Conservation (phyloP, 37 sponge, comb jelly and placozoan genomes). For the Hormiphora californensis region DNA sequence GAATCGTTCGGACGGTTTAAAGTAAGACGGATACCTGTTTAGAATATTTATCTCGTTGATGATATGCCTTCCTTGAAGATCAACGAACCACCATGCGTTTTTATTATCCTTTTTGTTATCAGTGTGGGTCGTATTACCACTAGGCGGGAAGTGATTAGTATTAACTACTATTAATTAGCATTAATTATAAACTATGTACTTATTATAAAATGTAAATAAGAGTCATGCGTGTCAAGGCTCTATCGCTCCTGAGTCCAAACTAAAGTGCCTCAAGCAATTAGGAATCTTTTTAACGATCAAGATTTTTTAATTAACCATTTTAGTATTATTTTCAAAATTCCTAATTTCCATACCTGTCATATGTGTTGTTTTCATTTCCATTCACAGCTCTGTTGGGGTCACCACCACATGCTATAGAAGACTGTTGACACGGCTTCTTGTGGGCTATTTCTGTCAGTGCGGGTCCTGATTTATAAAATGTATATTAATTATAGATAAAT, state of each 20-base stretch:
- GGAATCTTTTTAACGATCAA: background rate
- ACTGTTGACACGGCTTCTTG: background rate
- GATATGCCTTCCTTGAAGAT: background rate
- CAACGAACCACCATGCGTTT: background rate
- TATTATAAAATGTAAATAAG: too few species aligned
- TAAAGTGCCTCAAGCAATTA: too few species aligned
- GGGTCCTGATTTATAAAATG: too few species aligned
- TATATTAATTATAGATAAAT: too few species aligned
- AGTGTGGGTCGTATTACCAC: background rate
- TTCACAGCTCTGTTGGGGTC: background rate
- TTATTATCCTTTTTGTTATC: background rate
- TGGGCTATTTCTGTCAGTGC: background rate
- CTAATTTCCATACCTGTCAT: background rate
- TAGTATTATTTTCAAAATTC: too few species aligned
- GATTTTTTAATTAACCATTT: background rate
- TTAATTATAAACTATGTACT: too few species aligned
- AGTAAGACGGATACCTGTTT: background rate
- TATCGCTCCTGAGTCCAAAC: too few species aligned
- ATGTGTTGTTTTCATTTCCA: background rate
- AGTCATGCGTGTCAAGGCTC: too few species aligned
- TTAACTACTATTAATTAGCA: background rate
- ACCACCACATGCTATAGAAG: background rate
- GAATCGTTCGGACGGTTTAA: too few species aligned
- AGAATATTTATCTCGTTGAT: constrained; percentile 1
- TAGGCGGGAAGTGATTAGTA: background rate